Evolutionary conservation across 2,888 invertebrate species (phyloP), one percentile per base, ranked within the genome.

Genomic region (Helleia helle): DNA sequence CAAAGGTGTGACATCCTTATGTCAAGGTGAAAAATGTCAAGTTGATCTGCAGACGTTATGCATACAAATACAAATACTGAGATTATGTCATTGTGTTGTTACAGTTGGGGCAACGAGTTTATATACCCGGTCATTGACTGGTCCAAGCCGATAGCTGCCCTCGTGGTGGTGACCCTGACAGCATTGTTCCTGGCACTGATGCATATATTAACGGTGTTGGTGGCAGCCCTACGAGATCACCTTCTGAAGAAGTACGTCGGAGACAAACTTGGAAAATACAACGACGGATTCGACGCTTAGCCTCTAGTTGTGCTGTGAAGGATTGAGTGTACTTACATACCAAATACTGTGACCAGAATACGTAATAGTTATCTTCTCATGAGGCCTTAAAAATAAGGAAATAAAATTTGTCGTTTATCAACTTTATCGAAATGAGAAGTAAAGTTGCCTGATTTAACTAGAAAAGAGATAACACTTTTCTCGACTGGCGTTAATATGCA

Each of bases 41-140:
- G 27, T 17, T 34, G 12, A n/a, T n/a, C n/a, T n/a, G n/a, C n/a
- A n/a, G n/a, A n/a, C n/a, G 17, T 18, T n/a, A 26, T 15, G 15
- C 18, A 28, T 28, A 36, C 27, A 22, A 26, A 11, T 8, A 30
- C 5, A 41, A 38, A n/a, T n/a, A n/a, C 30, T 31, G 3, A 9
- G 29, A 24, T 36, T 15, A 8, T 39, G n/a, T 36, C 13, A 9
- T 41, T 40, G 2, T 28, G 30, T 36, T 15, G 9, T 85, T 85
- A 34, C 70, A 91, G 91, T 50, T 87, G 88, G 69, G 91, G 91
- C 41, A 76, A 88, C 51, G 81, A 85, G 29, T 91, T 89, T 64
- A 91, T 95, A 57, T 95, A 95, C 70, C 89, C 90, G 22, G 89
- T 93, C 48, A 84, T 95, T 52, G 90, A 94, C 76, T 95, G 94